These are phyloP conservation scores for Corythornis cristatus DNA, from an alignment of 2,113 vertebrate genomes.

Conservation along the genomic window DNA sequence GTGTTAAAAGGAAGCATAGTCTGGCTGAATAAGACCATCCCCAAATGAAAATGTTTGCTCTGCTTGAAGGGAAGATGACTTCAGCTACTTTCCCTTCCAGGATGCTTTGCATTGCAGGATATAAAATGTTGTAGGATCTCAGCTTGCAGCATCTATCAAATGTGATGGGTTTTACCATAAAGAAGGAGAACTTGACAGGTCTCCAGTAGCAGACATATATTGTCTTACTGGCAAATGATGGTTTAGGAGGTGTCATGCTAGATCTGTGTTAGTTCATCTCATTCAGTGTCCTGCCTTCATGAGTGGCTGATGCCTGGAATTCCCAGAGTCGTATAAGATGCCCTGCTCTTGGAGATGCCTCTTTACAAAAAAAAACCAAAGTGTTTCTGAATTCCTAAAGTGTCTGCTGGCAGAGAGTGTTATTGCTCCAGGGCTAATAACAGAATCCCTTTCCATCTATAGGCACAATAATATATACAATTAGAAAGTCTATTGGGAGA, in stretches of 20 bases:
- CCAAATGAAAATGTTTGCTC: neutral
- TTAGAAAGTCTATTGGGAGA: neutral
- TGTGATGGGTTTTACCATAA: neutral
- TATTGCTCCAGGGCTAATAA: neutral
- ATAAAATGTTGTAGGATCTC: neutral
- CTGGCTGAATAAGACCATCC: neutral
- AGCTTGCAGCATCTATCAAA: neutral
- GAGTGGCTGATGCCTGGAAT: rapidly evolving
- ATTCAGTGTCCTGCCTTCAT: rapidly evolving
- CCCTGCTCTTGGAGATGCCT: rapidly evolving
- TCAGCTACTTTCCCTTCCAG: neutral
- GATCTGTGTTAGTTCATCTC: neutral
- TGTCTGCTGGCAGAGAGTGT: neutral
- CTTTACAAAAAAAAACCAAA: neutral
- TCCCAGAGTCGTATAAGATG: rapidly evolving
- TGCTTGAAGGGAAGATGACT: neutral
- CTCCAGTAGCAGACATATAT: neutral
- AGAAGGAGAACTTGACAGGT: neutral
- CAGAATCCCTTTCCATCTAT: neutral
- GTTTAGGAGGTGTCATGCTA: neutral
- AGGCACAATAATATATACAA: neutral
- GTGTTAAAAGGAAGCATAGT: conserved; percentile 19
- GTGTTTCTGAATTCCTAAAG: neutral
- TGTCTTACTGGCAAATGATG: neutral
- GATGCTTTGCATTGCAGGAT: neutral